phyloP scores from a whole-genome alignment of 2,113 vertebrate genomes.

The Cyrtonyx montezumae region DNA sequence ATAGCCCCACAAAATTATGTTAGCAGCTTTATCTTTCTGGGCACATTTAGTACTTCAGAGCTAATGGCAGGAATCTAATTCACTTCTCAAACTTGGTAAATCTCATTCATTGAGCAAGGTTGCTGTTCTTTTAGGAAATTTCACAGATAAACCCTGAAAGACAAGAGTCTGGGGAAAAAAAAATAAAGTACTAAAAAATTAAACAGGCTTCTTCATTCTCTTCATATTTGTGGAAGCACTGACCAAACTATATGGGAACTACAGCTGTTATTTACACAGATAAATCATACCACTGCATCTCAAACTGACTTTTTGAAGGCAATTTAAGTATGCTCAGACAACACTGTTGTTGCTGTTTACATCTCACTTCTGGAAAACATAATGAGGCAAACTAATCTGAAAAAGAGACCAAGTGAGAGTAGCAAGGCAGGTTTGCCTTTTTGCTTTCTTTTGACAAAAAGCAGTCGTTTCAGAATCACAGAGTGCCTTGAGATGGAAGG shows the following conservation, averaged over 20 bases:
- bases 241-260: background rate
- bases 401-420: background rate
- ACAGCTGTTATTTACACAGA: background rate
- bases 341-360: background rate
- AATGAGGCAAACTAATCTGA: background rate
- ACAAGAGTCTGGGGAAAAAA: background rate
- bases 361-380: background rate
- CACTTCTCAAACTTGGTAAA: background rate
- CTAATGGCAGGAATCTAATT: background rate
- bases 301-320: background rate
- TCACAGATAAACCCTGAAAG: background rate
- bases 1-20: background rate
- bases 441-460: background rate
- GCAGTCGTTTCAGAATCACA: too few species aligned
- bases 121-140: background rate
- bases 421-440: fast-evolving
- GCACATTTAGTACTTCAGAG: background rate
- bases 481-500: too few species aligned
- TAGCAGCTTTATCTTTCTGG: background rate
- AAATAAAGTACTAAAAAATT: background rate
- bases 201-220: background rate
- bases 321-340: background rate
- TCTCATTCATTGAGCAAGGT: background rate
- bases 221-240: background rate
- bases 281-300: background rate